These are phyloP conservation scores for Agrypnia vestita DNA, from an alignment of 1,140 invertebrate genomes.

Conservation along the genomic window DNA sequence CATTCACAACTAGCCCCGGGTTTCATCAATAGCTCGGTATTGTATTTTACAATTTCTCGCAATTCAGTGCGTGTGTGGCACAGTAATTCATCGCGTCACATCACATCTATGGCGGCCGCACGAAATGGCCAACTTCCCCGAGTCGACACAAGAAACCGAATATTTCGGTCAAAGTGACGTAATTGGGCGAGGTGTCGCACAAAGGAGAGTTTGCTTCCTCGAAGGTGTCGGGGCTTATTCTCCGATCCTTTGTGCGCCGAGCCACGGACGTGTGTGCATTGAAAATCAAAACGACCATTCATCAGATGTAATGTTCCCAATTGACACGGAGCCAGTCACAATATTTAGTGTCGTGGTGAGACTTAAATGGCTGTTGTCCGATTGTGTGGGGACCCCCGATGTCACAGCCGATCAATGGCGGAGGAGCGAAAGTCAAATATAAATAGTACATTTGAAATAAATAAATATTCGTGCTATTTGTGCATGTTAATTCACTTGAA, in stretches of 20 bases:
- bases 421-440: not conserved
- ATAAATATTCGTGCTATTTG: too few relatives aligned
- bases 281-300: slow-evolving; percentile 60
- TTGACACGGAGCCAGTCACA: slow-evolving; percentile 57
- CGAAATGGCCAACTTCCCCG: slow-evolving; percentile 25
- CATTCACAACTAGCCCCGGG: slow-evolving; percentile 22
- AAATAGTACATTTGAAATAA: too few relatives aligned
- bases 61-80: slow-evolving; percentile 20
- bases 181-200: slow-evolving; percentile 41
- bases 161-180: slow-evolving; percentile 47
- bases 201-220: slow-evolving; percentile 46
- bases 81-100: slow-evolving; percentile 34
- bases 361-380: slow-evolving; percentile 56
- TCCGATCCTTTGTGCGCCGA: slow-evolving; percentile 6
- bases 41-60: slow-evolving; percentile 15
- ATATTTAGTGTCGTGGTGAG: slow-evolving; percentile 60
- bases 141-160: slow-evolving; percentile 24
- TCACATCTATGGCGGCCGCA: not conserved
- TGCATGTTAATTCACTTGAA: too few relatives aligned
- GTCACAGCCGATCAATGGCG: slow-evolving; percentile 25
- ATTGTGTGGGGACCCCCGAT: slow-evolving; percentile 46
- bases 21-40: slow-evolving; percentile 30
- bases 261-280: slow-evolving; percentile 48
- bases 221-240: slow-evolving; percentile 41
- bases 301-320: slow-evolving; percentile 55